Conservation (phyloP, 2,888 invertebrate species). For the Brassicogethes aeneus region DNA sequence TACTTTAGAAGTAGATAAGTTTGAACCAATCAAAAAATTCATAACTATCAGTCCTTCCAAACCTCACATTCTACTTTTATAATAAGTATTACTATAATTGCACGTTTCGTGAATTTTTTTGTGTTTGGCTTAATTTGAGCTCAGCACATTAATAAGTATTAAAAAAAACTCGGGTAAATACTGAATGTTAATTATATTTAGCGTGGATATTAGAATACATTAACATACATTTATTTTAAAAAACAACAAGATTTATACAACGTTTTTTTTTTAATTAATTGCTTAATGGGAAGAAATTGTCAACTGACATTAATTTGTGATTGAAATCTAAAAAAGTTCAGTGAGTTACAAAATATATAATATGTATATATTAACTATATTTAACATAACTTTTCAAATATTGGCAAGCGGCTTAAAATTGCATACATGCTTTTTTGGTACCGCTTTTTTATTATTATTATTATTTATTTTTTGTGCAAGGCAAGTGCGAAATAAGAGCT, state of each 20-base stretch:
- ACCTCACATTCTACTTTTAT: no score
- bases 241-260: slow-evolving; percentile 39
- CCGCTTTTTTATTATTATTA: no score
- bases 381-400: slow-evolving; percentile 27
- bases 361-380: slow-evolving; percentile 29
- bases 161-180: slow-evolving; percentile 19
- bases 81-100: no score
- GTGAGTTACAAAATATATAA: slow-evolving; percentile 34
- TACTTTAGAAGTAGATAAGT: no score
- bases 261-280: slow-evolving; percentile 26
- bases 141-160: no score
- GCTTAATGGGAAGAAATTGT: slow-evolving; percentile 33
- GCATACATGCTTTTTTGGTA: slow-evolving; percentile 19
- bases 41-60: no score
- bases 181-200: slow-evolving; percentile 38
- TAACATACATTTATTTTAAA: slow-evolving; percentile 40
- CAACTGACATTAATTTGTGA: slow-evolving; percentile 33
- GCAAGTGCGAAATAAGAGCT: slow-evolving; percentile 32
- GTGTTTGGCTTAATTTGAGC: no score
- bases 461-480: slow-evolving; percentile 33
- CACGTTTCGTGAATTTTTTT: no score
- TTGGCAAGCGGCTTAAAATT: slow-evolving; percentile 24
- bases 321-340: slow-evolving; percentile 31
- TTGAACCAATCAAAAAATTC: no score
- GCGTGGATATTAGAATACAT: slow-evolving; percentile 37